These are phyloP conservation scores for Serranus cabrilla DNA, from an alignment of 2,797 vertebrate species.

Conservation along the genomic window DNA sequence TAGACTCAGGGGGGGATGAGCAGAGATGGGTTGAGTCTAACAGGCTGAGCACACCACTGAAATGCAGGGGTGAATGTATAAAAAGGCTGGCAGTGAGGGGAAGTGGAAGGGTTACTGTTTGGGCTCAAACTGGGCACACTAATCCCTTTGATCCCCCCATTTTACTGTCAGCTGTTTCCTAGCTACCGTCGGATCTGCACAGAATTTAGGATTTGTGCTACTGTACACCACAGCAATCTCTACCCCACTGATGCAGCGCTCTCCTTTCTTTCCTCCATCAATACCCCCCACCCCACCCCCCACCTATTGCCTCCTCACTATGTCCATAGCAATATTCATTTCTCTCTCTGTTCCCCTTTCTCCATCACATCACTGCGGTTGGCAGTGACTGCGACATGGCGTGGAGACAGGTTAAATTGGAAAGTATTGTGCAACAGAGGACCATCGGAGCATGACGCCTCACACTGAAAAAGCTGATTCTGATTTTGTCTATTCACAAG, in stretches of 20 bases:
- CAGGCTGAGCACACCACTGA: conserved; percentile 21
- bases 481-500: conserved; percentile 71
- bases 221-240: conserved; percentile 81
- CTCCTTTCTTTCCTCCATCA: conserved; percentile 71
- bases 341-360: conserved; percentile 52
- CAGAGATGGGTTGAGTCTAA: conserved; percentile 36
- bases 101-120: conserved; percentile 79
- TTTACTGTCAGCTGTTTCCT: conserved; percentile 86
- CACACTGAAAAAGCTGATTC: conserved; percentile 68
- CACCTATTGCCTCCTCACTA: conserved; percentile 38
- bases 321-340: conserved; percentile 51
- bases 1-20: conserved; percentile 38
- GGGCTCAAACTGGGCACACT: conserved; percentile 80
- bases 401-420: conserved; percentile 61
- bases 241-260: conserved; percentile 72
- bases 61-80: conserved; percentile 53
- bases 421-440: conserved; percentile 62
- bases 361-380: conserved; percentile 41
- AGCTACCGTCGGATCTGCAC: conserved; percentile 78
- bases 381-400: conserved; percentile 45
- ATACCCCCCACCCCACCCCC: conserved; percentile 30
- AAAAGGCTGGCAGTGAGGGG: conserved; percentile 65
- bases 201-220: conserved; percentile 84
- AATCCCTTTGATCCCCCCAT: conserved; percentile 83
- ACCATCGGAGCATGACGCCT: conserved; percentile 57